Evolutionary conservation across 2,113 vertebrate species (phyloP).

Genomic region (Cephalopholis sonnerati): DNA sequence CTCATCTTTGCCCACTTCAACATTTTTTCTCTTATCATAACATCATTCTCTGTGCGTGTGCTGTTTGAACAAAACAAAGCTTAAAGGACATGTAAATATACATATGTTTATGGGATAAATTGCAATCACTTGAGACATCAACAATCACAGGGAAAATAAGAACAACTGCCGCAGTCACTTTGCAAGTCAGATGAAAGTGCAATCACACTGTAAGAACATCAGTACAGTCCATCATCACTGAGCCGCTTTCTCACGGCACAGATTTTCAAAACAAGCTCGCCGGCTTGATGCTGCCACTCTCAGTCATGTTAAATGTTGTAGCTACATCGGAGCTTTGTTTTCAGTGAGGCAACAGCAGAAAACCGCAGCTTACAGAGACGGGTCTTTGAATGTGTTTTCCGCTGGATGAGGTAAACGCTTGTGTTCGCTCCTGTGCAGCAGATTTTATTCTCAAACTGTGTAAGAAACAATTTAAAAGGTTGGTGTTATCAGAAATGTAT

Average conservation of each 20-base stretch:
- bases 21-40: not conserved
- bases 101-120: not conserved
- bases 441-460: not conserved
- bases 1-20: not conserved
- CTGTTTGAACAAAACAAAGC: not conserved
- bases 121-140: slow-evolving; percentile 14
- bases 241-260: not conserved
- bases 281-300: not conserved
- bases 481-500: too few species aligned
- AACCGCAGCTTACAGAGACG: not conserved
- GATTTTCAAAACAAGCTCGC: not conserved
- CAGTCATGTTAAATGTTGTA: slow-evolving; percentile 24
- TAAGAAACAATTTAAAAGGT: too few species aligned
- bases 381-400: slow-evolving; percentile 1
- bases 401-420: slow-evolving; percentile 30
- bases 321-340: slow-evolving; percentile 44
- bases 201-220: slow-evolving; percentile 22
- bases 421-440: slow-evolving; percentile 23
- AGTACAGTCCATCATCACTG: slow-evolving; percentile 33
- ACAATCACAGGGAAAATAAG: not conserved
- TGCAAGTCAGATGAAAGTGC: slow-evolving; percentile 34
- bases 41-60: not conserved
- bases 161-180: slow-evolving; percentile 20
- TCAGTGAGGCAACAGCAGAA: slow-evolving; percentile 12
- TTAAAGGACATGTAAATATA: slow-evolving; percentile 10